Conservation (phyloP, 2,797 vertebrate genomes). For the Myotis findleyi region DNA sequence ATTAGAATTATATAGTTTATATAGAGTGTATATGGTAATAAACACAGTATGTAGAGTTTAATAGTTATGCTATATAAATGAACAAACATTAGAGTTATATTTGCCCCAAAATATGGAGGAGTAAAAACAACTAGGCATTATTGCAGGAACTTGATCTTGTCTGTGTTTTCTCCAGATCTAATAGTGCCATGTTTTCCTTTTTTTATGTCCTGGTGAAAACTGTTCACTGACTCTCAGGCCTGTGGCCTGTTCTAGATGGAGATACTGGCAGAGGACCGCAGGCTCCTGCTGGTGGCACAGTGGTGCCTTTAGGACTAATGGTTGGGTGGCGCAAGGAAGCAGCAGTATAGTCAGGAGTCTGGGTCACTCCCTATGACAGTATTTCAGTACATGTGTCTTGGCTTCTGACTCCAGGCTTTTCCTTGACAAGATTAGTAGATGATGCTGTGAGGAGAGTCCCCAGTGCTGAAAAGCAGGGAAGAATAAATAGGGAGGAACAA, state of each 20-base stretch:
- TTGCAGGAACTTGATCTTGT: background rate
- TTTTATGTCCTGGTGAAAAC: background rate
- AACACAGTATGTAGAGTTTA: background rate
- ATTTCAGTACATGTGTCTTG: background rate
- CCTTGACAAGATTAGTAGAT: background rate
- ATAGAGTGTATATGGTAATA: background rate
- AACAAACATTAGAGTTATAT: background rate
- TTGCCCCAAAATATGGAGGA: background rate
- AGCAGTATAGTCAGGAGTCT: background rate
- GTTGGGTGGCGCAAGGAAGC: background rate
- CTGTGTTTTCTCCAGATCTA: conserved; percentile 3
- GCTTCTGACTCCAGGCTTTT: background rate
- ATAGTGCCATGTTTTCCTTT: background rate
- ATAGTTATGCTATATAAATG: conserved; percentile 2
- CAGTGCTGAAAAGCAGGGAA: background rate
- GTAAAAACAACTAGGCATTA: background rate
- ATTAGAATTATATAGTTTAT: background rate
- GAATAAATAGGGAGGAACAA: background rate
- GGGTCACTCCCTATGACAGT: background rate
- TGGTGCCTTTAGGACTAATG: background rate
- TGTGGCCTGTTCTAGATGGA: background rate
- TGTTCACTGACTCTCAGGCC: background rate
- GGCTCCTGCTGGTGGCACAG: background rate
- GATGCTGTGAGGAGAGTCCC: background rate
- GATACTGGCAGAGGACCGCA: fast-evolving